Base-by-base conservation (phyloP, 2,797 vertebrate species). In the Atherinosoma microstoma region DNA sequence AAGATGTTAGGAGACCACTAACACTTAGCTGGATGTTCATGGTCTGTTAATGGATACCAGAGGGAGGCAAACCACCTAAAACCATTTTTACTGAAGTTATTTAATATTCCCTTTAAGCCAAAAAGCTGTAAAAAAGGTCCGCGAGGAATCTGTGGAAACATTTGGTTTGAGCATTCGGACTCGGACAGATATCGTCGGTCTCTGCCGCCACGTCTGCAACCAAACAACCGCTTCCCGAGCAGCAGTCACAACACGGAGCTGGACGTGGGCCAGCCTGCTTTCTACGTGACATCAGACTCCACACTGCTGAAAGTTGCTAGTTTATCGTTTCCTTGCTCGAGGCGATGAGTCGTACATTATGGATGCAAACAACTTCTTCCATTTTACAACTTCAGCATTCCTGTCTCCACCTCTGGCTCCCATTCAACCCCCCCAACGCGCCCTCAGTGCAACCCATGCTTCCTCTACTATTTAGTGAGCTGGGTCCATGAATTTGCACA, bases 321-420 rank as follows among this genome's bases (percentile, higher is more conserved):
- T 65, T 80, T 62, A 78, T 34, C 27, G 72, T 75, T 82, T 89
- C 60, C 70, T 63, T 7, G 51, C 78, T 70, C 1, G 35, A 45
- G 74, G 74, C 67, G 0, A n/a, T 49, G 30, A 47, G 30, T 70
- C 30, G 70, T 15, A 65, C 56, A 76, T 71, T 30, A 68, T 58
- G 6, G 59, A 74, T 32, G 32, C 24, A 8, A 53, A 54, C 30
- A 65, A 58, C 40, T 47, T 71, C 69, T 70, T 53, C 22, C 4
- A 45, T 59, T 58, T 59, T 40, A 59, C 56, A 58, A 64, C 0
- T 3, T 68, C 1, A 51, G 10, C 2, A 53, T 45, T 70, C 56
- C 42, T 0, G 7, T 51, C 49, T 75, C 10, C 16, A 0, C 35
- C 59, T 54, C 27, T 86, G 82, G 75, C 73, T 49, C 15, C 6